A percentile compares a stretch with the other conserved stretches of the same genome.
Conservation (phyloP, 2,888 invertebrate species). For the Ariolimax columbianus region DNA sequence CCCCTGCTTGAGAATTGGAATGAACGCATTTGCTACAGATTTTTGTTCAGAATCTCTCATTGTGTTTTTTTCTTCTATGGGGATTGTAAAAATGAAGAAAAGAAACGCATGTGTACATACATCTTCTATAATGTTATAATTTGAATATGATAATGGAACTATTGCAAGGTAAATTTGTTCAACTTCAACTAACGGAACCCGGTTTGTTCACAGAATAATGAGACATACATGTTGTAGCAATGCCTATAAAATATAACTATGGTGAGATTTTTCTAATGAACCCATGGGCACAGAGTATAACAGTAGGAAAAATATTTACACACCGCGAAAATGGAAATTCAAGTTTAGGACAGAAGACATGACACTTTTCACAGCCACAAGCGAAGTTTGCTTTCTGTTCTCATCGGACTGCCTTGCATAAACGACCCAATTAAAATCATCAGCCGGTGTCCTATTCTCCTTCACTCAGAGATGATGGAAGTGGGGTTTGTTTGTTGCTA, state of each 20-base stretch:
- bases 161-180: constrained; percentile 16
- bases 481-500: constrained; percentile 3
- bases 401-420: not conserved
- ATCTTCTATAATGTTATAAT: not conserved
- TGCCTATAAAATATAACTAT: not conserved
- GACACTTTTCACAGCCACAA: constrained; percentile 39
- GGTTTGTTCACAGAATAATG: constrained; percentile 30
- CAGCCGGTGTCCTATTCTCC: not conserved
- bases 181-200: not conserved
- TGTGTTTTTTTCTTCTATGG: no score
- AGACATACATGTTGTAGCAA: not conserved
- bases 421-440: constrained; percentile 40
- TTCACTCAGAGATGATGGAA: not conserved
- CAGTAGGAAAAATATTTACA: constrained; percentile 41
- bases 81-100: no score
- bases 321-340: constrained; percentile 46
- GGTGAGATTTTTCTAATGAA: constrained; percentile 34
- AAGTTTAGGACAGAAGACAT: constrained; percentile 13
- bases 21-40: no score
- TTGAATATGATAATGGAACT: not conserved
- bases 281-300: constrained; percentile 28
- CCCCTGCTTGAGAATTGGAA: no score
- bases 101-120: not conserved
- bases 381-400: constrained; percentile 19
- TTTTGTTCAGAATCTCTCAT: no score